Evolutionary conservation across 2,888 invertebrate genomes (phyloP).

Genomic region (Endomychus coccineus): DNA sequence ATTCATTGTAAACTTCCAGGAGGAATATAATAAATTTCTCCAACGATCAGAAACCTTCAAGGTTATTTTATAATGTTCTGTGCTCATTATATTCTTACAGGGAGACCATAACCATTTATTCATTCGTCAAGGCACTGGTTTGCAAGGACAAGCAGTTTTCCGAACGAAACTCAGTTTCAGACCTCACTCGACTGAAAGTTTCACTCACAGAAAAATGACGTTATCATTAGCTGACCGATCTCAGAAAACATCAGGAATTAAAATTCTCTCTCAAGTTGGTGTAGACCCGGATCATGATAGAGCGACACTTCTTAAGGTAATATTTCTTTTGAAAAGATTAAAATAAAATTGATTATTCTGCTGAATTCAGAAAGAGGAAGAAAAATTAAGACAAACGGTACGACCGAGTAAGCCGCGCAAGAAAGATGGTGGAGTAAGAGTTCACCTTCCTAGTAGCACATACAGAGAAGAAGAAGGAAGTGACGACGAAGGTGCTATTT

Average conservation of each 20-base stretch:
- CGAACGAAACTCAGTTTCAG: constrained; percentile 94
- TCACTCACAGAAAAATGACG: constrained; percentile 98
- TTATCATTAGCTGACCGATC: constrained; percentile 93
- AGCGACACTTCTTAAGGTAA: constrained; percentile 81
- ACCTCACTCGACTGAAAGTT: constrained; percentile 97
- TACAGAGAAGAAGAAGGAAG: constrained; percentile 73
- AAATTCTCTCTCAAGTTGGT: constrained; percentile 87
- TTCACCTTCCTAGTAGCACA: constrained; percentile 41
- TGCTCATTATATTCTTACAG: too few relatives aligned
- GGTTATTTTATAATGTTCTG: too few relatives aligned
- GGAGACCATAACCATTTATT: constrained; percentile 97
- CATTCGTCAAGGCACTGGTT: constrained; percentile 94
- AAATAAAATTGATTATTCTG: background rate
- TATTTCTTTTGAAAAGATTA: constrained; percentile 8
- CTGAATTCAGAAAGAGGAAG: constrained; percentile 80
- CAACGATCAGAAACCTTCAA: too few relatives aligned
- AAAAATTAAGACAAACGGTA: constrained; percentile 83
- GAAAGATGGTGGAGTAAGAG: constrained; percentile 37
- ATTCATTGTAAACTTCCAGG: too few relatives aligned
- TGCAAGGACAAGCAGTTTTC: constrained; percentile 97
- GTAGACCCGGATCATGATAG: constrained; percentile 91
- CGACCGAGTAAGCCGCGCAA: constrained; percentile 51
- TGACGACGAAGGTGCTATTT: constrained; percentile 91
- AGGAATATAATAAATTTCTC: too few relatives aligned
- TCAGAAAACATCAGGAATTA: constrained; percentile 88